A percentile compares a stretch with the other conserved stretches of the same genome.
Conservation (phyloP, 2,113 vertebrate species). For the Corvus moneduloides region DNA sequence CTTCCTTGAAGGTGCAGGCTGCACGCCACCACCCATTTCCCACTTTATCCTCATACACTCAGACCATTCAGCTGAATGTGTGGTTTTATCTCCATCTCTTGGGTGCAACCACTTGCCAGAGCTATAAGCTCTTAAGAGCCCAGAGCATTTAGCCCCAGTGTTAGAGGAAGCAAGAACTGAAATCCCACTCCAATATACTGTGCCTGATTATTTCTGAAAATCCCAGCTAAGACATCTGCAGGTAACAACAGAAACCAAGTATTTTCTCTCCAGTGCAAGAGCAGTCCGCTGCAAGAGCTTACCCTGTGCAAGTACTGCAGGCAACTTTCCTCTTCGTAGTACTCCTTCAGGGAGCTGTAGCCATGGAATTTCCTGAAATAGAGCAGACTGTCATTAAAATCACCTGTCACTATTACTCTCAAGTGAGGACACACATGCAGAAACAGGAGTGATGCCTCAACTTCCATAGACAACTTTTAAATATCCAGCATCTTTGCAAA, state of each 20-base stretch:
- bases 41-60: neutral
- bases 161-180: neutral
- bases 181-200: neutral
- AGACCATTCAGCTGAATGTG: neutral
- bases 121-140: neutral
- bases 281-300: constrained; percentile 43
- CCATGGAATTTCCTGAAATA: constrained; percentile 92
- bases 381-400: neutral
- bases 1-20: neutral
- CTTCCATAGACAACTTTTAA: neutral
- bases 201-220: neutral
- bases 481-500: neutral
- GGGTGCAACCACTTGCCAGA: neutral
- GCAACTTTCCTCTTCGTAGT: constrained; percentile 97
- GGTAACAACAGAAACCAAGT: neutral
- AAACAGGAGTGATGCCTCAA: neutral
- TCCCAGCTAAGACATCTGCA: neutral
- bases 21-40: neutral
- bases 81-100: neutral
- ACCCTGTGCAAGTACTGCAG: constrained; percentile 94
- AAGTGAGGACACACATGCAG: neutral
- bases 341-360: constrained; percentile 92
- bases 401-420: neutral
- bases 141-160: neutral
- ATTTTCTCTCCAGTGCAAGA: neutral